phyloP scores from a whole-genome alignment of 2,113 vertebrate species.

The Xenopus tropicalis region DNA sequence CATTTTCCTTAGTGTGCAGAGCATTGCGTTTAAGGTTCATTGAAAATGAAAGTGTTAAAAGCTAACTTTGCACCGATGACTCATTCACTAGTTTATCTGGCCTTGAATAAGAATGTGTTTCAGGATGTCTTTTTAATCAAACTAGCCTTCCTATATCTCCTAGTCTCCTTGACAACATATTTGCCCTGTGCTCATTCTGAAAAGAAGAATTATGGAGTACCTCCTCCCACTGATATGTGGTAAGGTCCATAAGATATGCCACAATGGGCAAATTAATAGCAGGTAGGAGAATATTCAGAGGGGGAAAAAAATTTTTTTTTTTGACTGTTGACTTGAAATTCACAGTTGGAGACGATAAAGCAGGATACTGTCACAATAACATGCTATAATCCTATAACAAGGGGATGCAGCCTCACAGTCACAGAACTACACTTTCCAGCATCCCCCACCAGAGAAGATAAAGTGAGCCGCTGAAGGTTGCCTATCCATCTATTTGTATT shows the following conservation, averaged over 20 bases:
- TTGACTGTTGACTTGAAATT: too few species aligned
- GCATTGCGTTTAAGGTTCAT: not conserved
- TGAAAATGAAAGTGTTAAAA: slow-evolving; percentile 21
- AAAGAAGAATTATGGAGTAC: slow-evolving; percentile 1
- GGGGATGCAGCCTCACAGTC: too few species aligned
- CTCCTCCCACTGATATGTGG: slow-evolving; percentile 2
- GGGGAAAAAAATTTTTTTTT: too few species aligned
- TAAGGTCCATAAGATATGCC: not conserved
- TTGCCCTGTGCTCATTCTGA: slow-evolving; percentile 7
- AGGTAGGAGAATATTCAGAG: too few species aligned
- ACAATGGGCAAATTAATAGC: not conserved
- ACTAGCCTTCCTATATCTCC: slow-evolving; percentile 19
- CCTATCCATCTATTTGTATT: too few species aligned
- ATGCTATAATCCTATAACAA: too few species aligned
- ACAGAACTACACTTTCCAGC: too few species aligned
- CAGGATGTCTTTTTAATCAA: slow-evolving; percentile 32
- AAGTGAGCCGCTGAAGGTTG: too few species aligned
- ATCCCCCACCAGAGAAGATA: too few species aligned
- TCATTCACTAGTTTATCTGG: slow-evolving; percentile 28
- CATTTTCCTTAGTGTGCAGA: too few species aligned
- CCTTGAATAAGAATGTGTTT: slow-evolving; percentile 36
- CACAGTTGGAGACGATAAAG: too few species aligned
- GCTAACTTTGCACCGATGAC: slow-evolving; percentile 17
- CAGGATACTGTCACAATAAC: too few species aligned
- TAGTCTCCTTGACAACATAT: slow-evolving; percentile 42